Evolutionary conservation across 1,140 invertebrate species (phyloP), one percentile per base, ranked within the genome.

Genomic region (Caenorhabditis briggsae): DNA sequence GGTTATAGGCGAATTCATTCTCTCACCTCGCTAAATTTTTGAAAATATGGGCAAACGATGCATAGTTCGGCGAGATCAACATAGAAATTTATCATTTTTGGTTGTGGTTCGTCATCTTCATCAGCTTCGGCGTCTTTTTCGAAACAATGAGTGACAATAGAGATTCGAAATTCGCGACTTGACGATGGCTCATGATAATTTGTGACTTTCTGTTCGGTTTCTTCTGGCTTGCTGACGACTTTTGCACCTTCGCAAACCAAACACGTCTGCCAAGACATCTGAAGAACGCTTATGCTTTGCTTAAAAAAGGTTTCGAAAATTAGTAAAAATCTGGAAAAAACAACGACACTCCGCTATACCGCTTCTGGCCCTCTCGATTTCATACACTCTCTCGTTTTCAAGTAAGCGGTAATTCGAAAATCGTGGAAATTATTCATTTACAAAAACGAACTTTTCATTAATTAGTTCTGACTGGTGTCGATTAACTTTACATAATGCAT

Each of bases 181-280:
- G 43, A 9, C 33, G 70, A 50, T 5, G 43, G 8, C 23, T 78
- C 70, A 14, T 78, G 70, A 53, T 78, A 78, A n/a, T 78, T 33
- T 33, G 33, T 78, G n/a, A 78, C 46, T 46, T 7, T 23, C 46
- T 78, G 65, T 3, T 14, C 23, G 18, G 43, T 9, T 23, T 78
- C 70, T 7, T 78, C 70, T 16, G 2, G 56, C n/a, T 6, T 25
- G 20, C 8, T 53, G 8, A 23, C 53, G 0, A 33, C 12, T 12
- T 33, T 20, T 9, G 61, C 12, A 8, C 12, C 25, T 14, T 33
- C 33, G 41, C 61, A 65, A 16, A 41, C 8, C 11, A 25, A 2
- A 20, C 61, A 65, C 23, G 20, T 65, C 12, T 65, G 8, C 61
- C 61, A 65, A 14, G 61, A 14, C 61, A 65, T 65, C 61, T 65